Percentiles rank a stretch among this genome's conserved stretches.
Evolutionary conservation across 2,888 invertebrate genomes (phyloP).

Genomic region (Agriotes lineatus): DNA sequence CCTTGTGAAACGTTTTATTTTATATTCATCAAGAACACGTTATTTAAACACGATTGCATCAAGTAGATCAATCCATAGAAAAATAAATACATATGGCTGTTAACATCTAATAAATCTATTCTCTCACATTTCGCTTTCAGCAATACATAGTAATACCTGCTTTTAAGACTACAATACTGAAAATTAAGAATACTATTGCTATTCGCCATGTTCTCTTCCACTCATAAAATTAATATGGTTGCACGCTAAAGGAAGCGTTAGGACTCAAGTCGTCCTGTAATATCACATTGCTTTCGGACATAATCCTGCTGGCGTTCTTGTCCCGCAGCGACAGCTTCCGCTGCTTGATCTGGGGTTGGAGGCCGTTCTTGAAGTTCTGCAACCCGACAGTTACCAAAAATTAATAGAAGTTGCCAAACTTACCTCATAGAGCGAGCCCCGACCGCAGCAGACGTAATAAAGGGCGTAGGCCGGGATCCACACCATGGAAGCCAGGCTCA

Average conservation of each 20-base stretch:
- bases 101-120: too few species aligned
- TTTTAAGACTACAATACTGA: slow-evolving; percentile 3
- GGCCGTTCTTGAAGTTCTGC: slow-evolving; percentile 67
- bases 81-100: too few species aligned
- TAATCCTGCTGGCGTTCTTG: slow-evolving; percentile 65
- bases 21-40: too few species aligned
- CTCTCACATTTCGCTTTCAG: too few species aligned
- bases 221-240: slow-evolving; percentile 6
- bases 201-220: too few species aligned
- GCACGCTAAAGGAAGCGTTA: slow-evolving; percentile 17
- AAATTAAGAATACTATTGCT: not conserved
- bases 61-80: too few species aligned
- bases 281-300: slow-evolving; percentile 65
- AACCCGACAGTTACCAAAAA: too few species aligned
- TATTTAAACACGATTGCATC: too few species aligned
- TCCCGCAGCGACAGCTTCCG: slow-evolving; percentile 66
- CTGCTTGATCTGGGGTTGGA: slow-evolving; percentile 67
- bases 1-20: too few species aligned
- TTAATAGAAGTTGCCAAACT: too few species aligned
- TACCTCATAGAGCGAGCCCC: slow-evolving; percentile 70
- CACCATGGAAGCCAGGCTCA: slow-evolving; percentile 75
- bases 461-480: slow-evolving; percentile 75
- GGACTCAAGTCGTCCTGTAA: slow-evolving; percentile 8
- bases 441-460: slow-evolving; percentile 69
- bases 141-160: not conserved